Conservation (phyloP, 2,888 invertebrate species). For the Pandemis corylana region DNA sequence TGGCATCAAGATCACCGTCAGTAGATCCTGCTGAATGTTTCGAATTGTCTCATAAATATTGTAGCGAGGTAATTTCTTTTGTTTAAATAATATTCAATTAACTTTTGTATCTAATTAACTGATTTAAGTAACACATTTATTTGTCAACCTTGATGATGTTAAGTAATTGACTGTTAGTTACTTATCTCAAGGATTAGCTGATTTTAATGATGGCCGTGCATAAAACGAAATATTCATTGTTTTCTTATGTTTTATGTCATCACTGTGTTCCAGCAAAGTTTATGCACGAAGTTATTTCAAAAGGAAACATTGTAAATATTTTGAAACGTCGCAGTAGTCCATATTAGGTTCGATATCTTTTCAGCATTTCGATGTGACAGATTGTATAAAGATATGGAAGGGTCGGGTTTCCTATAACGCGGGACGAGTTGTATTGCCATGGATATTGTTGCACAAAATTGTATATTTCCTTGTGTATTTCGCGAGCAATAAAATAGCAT, state of each 20-base stretch:
- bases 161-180: too few species aligned
- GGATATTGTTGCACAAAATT: slow-evolving; percentile 20
- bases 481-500: not conserved
- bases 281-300: not conserved
- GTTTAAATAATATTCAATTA: too few species aligned
- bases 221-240: not conserved
- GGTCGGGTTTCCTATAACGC: slow-evolving; percentile 25
- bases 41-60: too few species aligned
- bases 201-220: too few species aligned
- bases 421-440: slow-evolving; percentile 19
- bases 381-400: slow-evolving; percentile 37
- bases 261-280: not conserved
- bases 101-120: too few species aligned
- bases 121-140: too few species aligned
- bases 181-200: too few species aligned
- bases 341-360: slow-evolving; percentile 29
- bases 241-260: not conserved
- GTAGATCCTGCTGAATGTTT: too few species aligned
- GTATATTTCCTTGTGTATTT: slow-evolving; percentile 19
- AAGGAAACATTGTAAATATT: not conserved
- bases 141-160: too few species aligned
- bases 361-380: slow-evolving; percentile 34
- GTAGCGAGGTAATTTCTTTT: too few species aligned
- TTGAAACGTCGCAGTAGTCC: not conserved
- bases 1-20: too few species aligned